These are phyloP conservation scores for Narcine bancroftii DNA, from an alignment of 2,113 vertebrate genomes.

Conservation along the genomic window DNA sequence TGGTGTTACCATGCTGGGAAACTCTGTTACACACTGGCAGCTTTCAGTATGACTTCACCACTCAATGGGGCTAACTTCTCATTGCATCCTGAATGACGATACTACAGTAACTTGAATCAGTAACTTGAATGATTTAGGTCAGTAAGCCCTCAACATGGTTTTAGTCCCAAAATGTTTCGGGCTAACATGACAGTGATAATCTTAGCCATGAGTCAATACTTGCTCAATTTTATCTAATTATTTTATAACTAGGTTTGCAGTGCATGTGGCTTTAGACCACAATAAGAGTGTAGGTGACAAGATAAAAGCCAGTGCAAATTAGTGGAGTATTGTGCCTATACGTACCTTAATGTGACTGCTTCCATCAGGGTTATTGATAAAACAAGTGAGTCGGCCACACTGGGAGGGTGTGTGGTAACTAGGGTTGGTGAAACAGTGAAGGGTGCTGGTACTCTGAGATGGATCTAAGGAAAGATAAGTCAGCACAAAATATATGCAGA, in stretches of 20 bases:
- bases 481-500: conserved; percentile 48
- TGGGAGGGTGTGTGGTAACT: conserved; percentile 85
- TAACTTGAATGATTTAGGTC: conserved; percentile 86
- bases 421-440: conserved; percentile 85
- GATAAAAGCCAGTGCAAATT: background rate
- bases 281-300: background rate
- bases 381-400: conserved; percentile 72
- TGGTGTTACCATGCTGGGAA: too few species aligned
- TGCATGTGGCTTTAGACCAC: background rate
- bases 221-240: background rate
- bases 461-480: conserved; percentile 71
- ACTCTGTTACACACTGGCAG: too few species aligned
- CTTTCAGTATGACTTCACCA: too few species aligned
- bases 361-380: conserved; percentile 77
- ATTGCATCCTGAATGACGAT: conserved; percentile 60
- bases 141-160: conserved; percentile 51
- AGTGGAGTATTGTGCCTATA: background rate
- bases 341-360: conserved; percentile 81
- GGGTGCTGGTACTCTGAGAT: conserved; percentile 64
- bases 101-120: conserved; percentile 90
- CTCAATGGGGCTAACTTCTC: too few species aligned
- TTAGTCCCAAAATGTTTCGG: background rate
- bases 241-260: background rate
- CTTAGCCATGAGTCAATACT: background rate
- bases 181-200: background rate